Evolutionary conservation across 2,113 vertebrate genomes (phyloP), one percentile per base, ranked within the genome.

Genomic region (Hemiscyllium ocellatum): DNA sequence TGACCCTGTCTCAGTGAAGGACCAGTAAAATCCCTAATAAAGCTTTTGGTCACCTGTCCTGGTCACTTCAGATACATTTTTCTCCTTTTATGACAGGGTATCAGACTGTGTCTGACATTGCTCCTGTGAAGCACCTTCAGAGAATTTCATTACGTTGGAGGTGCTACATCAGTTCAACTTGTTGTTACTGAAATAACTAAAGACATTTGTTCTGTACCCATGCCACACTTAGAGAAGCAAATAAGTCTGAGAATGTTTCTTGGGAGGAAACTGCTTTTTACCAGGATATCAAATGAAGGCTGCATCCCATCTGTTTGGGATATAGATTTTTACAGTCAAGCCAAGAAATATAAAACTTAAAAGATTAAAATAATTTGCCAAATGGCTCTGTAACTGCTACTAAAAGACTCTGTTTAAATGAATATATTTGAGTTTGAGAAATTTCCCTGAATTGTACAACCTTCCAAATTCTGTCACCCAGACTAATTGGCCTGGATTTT

Each of bases 271-370:
- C 26, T n/a, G 12, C 52, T 61, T 61, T 90, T 61, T 61, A 90
- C 52, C 10, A 90, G 87, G 87, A 56, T 90, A 90, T 90, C 87
- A 61, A 90, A 61, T 90, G 29, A n/a, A 29, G 15, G 4, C 87
- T n/a, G 10, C 4, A 8, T 90, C 52, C 50, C 87, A 90, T 90
- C 87, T 90, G 50, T 61, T 61, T 90, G 87, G 52, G 52, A 90
- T 90, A 90, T 90, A 56, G 52, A 52, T 90, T 90, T 61, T 56
- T 90, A 61, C 17, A 90, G 87, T 61, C 26, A 5, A 4, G 52
- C 87, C 87, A 90, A 90, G 87, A 90, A 90, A 90, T 90, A 90
- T 90, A 90, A 90, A 90, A 90, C 52, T 61, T 90, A 90, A 90
- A 56, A 90, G 52, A 90, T 90, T 90, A 90, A 61, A 90, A 90